A percentile compares a stretch with the other conserved stretches of the same genome.
phyloP scores from a whole-genome alignment of 2,113 vertebrate species.

The Melanostigma gelatinosum region DNA sequence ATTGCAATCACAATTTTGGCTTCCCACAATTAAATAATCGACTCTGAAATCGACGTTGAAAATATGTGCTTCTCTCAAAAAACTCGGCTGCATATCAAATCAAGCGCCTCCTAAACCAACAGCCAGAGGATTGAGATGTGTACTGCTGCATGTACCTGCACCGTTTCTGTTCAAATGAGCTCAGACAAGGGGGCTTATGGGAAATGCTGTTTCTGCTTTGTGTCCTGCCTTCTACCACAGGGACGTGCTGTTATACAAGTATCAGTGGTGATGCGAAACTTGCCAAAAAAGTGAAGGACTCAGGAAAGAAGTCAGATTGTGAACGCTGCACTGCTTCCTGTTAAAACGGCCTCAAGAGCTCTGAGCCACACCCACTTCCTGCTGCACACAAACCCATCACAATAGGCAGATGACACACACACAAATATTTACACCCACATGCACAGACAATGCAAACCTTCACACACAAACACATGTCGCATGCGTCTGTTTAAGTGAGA shows the following conservation, averaged over 20 bases:
- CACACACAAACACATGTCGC: background rate
- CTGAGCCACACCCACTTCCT: slow-evolving; percentile 58
- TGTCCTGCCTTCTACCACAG: background rate
- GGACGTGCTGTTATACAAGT: background rate
- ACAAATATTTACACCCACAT: background rate
- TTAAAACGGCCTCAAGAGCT: slow-evolving; percentile 42
- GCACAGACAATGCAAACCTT: background rate
- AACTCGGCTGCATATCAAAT: background rate
- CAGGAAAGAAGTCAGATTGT: slow-evolving; percentile 60
- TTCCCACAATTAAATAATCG: background rate
- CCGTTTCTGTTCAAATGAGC: background rate
- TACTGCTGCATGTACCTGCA: background rate
- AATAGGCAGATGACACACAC: slow-evolving; percentile 36
- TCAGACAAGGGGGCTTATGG: background rate
- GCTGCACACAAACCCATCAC: slow-evolving; percentile 48
- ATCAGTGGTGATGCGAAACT: slow-evolving; percentile 17
- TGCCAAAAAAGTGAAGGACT: slow-evolving; percentile 34
- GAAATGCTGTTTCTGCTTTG: slow-evolving; percentile 10
- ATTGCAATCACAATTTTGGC: background rate
- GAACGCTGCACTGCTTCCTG: slow-evolving; percentile 70
- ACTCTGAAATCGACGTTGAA: background rate
- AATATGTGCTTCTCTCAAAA: background rate
- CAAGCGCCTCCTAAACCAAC: background rate
- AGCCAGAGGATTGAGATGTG: background rate
- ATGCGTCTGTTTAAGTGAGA: background rate